These are phyloP conservation scores for Agapetus fuscipes DNA, from an alignment of 2,888 invertebrate species.

Conservation along the genomic window DNA sequence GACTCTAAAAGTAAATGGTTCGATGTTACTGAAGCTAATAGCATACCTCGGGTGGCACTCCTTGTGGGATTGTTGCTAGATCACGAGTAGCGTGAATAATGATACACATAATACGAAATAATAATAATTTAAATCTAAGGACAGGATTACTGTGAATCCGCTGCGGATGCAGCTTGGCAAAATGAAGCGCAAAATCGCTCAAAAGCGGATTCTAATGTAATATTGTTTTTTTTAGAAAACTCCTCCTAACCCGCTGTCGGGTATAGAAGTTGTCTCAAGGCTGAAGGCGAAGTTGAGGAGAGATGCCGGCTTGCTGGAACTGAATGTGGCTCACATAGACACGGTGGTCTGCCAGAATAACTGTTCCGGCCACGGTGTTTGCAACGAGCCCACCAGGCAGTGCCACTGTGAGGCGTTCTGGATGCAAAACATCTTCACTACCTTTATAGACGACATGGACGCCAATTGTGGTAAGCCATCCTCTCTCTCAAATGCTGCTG, in stretches of 20 bases:
- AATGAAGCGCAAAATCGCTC: too few species aligned
- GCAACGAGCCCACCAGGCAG: conserved; percentile 71
- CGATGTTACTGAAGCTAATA: too few species aligned
- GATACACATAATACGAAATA: too few species aligned
- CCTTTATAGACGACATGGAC: conserved; percentile 55
- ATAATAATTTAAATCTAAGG: too few species aligned
- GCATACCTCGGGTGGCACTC: too few species aligned
- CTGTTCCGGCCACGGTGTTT: conserved; percentile 87
- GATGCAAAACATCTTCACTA: conserved; percentile 78
- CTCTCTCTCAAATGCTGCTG: too few species aligned
- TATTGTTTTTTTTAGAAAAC: conserved; percentile 27
- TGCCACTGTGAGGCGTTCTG: conserved; percentile 93
- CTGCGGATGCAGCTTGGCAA: too few species aligned
- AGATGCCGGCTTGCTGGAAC: conserved; percentile 57
- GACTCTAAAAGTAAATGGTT: too few species aligned
- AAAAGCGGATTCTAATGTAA: too few species aligned
- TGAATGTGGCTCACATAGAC: conserved; percentile 60
- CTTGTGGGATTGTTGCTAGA: too few species aligned
- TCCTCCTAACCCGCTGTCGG: conserved; percentile 33
- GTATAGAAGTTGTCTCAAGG: conserved; percentile 54
- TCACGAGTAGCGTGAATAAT: too few species aligned
- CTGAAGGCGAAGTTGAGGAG: conserved; percentile 59
- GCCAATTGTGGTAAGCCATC: conserved; percentile 65
- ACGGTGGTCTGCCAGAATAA: conserved; percentile 84
- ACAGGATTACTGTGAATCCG: too few species aligned